Percentiles rank a stretch among this genome's conserved stretches.
phyloP scores from a whole-genome alignment of 2,888 invertebrate genomes.

The Malacosoma neustria region DNA sequence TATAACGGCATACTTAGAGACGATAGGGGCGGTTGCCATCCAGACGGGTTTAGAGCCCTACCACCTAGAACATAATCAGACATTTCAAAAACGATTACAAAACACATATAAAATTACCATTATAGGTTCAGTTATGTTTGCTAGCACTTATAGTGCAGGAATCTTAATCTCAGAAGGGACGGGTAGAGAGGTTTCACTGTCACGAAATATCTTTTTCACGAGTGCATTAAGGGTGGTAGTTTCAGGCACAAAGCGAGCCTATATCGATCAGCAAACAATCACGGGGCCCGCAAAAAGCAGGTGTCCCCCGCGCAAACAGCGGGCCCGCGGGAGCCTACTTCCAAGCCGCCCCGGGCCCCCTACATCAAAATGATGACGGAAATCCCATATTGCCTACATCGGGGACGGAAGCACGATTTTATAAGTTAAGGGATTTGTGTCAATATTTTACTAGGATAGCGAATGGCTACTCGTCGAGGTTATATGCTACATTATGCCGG shows the following conservation, averaged over 20 bases:
- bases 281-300: slow-evolving; percentile 37
- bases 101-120: too few species aligned
- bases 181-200: slow-evolving; percentile 6
- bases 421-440: slow-evolving; percentile 75
- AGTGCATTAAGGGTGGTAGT: slow-evolving; percentile 21
- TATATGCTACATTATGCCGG: slow-evolving; percentile 25
- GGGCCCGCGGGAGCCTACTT: slow-evolving; percentile 28
- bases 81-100: too few species aligned
- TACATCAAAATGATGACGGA: slow-evolving; percentile 68
- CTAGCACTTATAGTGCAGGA: neutral
- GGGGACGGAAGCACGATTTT: slow-evolving; percentile 68
- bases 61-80: too few species aligned
- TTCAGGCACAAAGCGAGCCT: slow-evolving; percentile 23
- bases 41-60: too few species aligned
- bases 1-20: too few species aligned
- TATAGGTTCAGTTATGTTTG: too few species aligned
- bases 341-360: slow-evolving; percentile 46
- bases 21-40: too few species aligned
- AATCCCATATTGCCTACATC: slow-evolving; percentile 70
- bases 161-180: neutral
- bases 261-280: slow-evolving; percentile 58
- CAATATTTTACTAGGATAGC: slow-evolving; percentile 73
- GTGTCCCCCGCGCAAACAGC: slow-evolving; percentile 62
- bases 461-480: slow-evolving; percentile 28
- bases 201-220: slow-evolving; percentile 14